Evolutionary conservation across 2,113 vertebrate genomes (phyloP).

Genomic region (Acinonyx jubatus): DNA sequence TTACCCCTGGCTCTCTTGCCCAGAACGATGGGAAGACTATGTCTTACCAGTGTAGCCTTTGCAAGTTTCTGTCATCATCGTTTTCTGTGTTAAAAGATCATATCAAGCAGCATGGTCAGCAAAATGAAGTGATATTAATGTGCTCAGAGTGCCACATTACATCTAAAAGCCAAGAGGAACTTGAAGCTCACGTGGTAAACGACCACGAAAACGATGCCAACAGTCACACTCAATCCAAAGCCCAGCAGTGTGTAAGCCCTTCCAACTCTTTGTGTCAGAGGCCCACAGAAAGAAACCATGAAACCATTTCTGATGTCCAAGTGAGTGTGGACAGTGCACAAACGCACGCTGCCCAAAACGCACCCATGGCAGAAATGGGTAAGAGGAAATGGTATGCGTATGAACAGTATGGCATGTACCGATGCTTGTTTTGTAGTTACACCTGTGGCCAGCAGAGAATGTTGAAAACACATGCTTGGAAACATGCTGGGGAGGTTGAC

Average conservation of each 20-base stretch:
- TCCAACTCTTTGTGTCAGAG: conserved; percentile 59
- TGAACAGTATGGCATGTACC: conserved; percentile 95
- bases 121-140: conserved; percentile 94
- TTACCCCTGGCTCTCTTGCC: conserved; percentile 71
- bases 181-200: conserved; percentile 92
- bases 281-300: conserved; percentile 66
- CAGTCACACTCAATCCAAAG: conserved; percentile 56
- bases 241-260: conserved; percentile 49
- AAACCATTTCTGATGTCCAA: conserved; percentile 62
- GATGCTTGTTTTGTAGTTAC: conserved; percentile 97
- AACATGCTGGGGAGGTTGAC: conserved; percentile 95
- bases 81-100: conserved; percentile 92
- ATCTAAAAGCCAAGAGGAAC: conserved; percentile 91
- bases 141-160: conserved; percentile 94
- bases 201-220: conserved; percentile 84
- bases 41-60: conserved; percentile 96
- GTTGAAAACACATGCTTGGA: conserved; percentile 98
- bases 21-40: conserved; percentile 86
- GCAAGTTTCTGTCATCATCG: conserved; percentile 91
- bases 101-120: conserved; percentile 93
- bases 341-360: background rate
- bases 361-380: conserved; percentile 68
- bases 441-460: conserved; percentile 98
- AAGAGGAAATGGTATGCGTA: conserved; percentile 95
- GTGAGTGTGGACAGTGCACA: conserved; percentile 70